Base-by-base conservation (phyloP, 2,888 invertebrate genomes). In the Caenorhabditis wallacei region DNA sequence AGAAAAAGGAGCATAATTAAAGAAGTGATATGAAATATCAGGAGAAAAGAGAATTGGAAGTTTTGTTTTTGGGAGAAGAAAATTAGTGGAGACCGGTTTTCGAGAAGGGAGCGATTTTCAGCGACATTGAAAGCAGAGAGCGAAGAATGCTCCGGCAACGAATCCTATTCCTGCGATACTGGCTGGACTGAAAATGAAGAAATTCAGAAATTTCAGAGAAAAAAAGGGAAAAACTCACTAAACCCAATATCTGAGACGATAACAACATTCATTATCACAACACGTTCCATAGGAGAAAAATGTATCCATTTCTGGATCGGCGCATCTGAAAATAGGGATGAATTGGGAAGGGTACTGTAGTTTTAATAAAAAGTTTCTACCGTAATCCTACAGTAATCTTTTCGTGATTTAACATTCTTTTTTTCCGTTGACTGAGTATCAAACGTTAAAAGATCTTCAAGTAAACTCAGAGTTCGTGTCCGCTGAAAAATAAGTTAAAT, bases 91-190 rank as follows among this genome's bases (percentile, higher is more conserved):
- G 46, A 48, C 46, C 46, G 46, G 46, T 48, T 48, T 48, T 7
- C 5, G 3, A 13, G 13, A 13, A 16, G 13, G 46, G 18, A 48
- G n/a, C 2, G 13, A 2, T n/a, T 16, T 48, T 43, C 76, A 87
- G 40, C 88, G 83, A 80, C 87, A 88, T 56, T 87, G 88, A 76
- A 88, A 88, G 66, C 88, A 88, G 16, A 88, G 84, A n/a, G 88
- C 87, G 75, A 88, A 88, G 72, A 88, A 88, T 40, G 88, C 88
- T 10, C 88, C 88, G 0, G 84, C 81, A 10, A 85, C 72, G 80
- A 88, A 88, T 37, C 87, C 88, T 16, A 87, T 82, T 10, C 80
- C 84, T 3, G 87, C 85, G 69, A 88, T 87, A 40, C 71, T 78
- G 11, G 84, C 88, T 26, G 88, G 88, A 56, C 88, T 88, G 85